Evolutionary conservation across 2,797 vertebrate species (phyloP).

Genomic region (Artibeus lituratus): DNA sequence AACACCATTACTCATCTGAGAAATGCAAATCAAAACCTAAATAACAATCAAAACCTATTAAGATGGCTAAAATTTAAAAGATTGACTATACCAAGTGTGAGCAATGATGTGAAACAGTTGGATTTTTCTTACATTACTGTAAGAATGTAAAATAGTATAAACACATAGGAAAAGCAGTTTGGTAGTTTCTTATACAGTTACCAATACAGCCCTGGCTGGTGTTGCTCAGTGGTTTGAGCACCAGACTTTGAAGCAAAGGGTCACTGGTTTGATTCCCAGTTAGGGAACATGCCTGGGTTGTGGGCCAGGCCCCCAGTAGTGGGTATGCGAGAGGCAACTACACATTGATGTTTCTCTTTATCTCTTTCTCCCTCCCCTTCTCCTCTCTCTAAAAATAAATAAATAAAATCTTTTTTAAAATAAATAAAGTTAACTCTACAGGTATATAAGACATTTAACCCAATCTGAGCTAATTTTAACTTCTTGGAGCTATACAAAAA

Average conservation of each 20-base stretch:
- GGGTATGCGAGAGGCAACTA: no score
- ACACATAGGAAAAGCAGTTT: not conserved
- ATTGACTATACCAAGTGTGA: not conserved
- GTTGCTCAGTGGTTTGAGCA: no score
- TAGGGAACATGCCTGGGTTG: no score
- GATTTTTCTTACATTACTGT: not conserved
- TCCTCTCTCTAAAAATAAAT: no score
- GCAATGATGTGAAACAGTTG: not conserved
- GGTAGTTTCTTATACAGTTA: not conserved
- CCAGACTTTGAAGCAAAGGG: no score
- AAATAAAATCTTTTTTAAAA: no score
- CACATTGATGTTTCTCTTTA: no score
- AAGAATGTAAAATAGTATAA: not conserved
- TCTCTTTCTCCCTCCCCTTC: no score
- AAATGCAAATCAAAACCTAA: conserved; percentile 4
- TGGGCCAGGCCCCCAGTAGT: no score
- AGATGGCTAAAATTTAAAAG: not conserved
- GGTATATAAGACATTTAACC: not conserved
- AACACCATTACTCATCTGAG: not conserved
- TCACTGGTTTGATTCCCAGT: no score
- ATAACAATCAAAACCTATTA: not conserved
- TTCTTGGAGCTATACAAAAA: not conserved
- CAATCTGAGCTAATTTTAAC: not conserved
- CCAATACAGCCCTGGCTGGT: not conserved
- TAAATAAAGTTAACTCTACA: not conserved